Conservation (phyloP, 2,797 vertebrate species). For the Taenioides sp. region DNA sequence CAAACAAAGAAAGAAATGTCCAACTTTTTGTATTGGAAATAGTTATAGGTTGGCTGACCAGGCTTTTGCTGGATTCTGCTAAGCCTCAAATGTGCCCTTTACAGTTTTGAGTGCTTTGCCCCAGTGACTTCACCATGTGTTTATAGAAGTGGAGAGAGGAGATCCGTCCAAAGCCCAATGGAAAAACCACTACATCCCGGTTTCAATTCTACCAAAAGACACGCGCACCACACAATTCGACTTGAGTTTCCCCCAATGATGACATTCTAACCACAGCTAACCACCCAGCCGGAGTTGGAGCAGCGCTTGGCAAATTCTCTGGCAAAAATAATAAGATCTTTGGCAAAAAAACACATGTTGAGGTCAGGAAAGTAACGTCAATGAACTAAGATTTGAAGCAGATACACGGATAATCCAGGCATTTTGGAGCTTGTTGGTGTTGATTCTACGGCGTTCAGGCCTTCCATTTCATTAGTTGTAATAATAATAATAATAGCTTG, state of each 20-base stretch:
- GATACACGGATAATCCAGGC: slow-evolving; percentile 51
- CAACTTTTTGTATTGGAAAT: not conserved
- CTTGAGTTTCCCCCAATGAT: slow-evolving; percentile 55
- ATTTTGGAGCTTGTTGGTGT: slow-evolving; percentile 29
- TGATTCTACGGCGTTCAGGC: slow-evolving; percentile 19
- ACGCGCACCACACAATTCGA: slow-evolving; percentile 59
- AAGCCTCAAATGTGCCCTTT: slow-evolving; percentile 27
- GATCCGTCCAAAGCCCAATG: slow-evolving; percentile 58
- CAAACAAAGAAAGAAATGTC: not conserved
- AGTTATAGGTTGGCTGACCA: not conserved
- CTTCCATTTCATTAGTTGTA: slow-evolving; percentile 39
- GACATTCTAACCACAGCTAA: slow-evolving; percentile 63
- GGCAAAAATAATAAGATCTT: slow-evolving; percentile 39
- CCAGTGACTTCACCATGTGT: slow-evolving; percentile 73
- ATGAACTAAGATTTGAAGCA: slow-evolving; percentile 53
- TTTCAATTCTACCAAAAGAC: slow-evolving; percentile 54
- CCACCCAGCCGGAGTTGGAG: slow-evolving; percentile 36
- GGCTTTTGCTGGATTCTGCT: slow-evolving; percentile 34
- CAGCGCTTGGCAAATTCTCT: slow-evolving; percentile 19
- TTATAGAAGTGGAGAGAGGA: slow-evolving; percentile 58
- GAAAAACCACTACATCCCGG: slow-evolving; percentile 59
- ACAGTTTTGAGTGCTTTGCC: slow-evolving; percentile 33
- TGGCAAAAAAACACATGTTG: slow-evolving; percentile 42
- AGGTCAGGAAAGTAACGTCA: slow-evolving; percentile 58
- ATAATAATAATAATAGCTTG: not conserved